phyloP scores from a whole-genome alignment of 2,888 invertebrate species.

The Biston stratarius region DNA sequence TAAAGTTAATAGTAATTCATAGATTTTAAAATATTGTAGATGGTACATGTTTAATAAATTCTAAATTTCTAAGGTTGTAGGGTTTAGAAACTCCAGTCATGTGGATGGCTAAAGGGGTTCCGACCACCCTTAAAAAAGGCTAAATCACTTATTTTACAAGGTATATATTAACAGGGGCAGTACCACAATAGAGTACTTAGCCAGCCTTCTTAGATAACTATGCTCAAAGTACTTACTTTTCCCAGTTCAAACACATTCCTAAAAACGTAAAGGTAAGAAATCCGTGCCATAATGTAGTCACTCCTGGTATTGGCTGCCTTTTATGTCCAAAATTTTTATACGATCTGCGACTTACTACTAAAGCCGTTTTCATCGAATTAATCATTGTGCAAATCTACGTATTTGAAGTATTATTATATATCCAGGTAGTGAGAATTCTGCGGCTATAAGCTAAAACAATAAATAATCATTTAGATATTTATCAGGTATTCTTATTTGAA shows the following conservation, averaged over 20 bases:
- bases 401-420: no score
- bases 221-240: conserved; percentile 58
- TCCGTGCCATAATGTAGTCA: conserved; percentile 77
- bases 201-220: not conserved
- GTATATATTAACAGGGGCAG: not conserved
- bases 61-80: no score
- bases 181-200: not conserved
- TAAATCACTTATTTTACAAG: not conserved
- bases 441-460: no score
- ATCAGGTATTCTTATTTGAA: no score
- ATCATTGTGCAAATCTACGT: conserved; percentile 3
- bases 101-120: no score
- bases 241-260: conserved; percentile 71
- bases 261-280: conserved; percentile 75
- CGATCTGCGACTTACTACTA: conserved; percentile 49
- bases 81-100: no score
- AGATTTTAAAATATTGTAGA: no score
- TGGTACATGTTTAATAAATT: no score
- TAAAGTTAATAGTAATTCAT: no score
- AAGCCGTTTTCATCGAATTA: conserved; percentile 32
- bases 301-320: conserved; percentile 62
- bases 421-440: no score
- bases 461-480: no score
- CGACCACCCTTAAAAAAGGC: no score
- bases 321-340: conserved; percentile 82